Conservation (phyloP, 2,797 vertebrate species). For the Monodelphis domestica region DNA sequence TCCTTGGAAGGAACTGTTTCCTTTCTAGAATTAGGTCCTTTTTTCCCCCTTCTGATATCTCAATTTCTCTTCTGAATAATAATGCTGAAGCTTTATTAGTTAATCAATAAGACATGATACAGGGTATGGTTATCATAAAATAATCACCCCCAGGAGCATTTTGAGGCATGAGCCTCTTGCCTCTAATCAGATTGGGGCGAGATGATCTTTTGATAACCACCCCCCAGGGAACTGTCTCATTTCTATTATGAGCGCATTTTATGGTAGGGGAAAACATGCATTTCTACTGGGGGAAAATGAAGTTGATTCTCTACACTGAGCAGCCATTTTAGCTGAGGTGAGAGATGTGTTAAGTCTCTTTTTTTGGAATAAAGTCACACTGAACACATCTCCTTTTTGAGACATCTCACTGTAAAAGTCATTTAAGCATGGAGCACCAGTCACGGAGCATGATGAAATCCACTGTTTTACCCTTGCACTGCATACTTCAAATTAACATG, state of each 20-base stretch:
- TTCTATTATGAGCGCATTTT: slow-evolving; percentile 83
- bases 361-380: slow-evolving; percentile 66
- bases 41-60: slow-evolving; percentile 61
- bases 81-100: slow-evolving; percentile 81
- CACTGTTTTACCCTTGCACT: slow-evolving; percentile 55
- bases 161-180: slow-evolving; percentile 78
- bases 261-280: slow-evolving; percentile 73
- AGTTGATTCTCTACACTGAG: slow-evolving; percentile 78
- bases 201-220: slow-evolving; percentile 84
- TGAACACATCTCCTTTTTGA: slow-evolving; percentile 52
- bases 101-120: slow-evolving; percentile 84
- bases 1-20: slow-evolving; percentile 62
- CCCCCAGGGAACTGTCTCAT: slow-evolving; percentile 78
- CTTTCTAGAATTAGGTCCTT: slow-evolving; percentile 60
- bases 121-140: slow-evolving; percentile 81
- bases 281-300: slow-evolving; percentile 78
- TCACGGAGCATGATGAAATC: slow-evolving; percentile 52
- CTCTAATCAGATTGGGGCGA: slow-evolving; percentile 82
- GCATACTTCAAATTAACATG: slow-evolving; percentile 67
- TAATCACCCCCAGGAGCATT: slow-evolving; percentile 83
- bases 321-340: slow-evolving; percentile 71
- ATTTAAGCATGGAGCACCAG: slow-evolving; percentile 8
- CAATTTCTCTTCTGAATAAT: slow-evolving; percentile 77
- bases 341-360: slow-evolving; percentile 67
- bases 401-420: slow-evolving; percentile 64